These are phyloP conservation scores for Sipha flava DNA, from an alignment of 1,140 invertebrate species.

Conservation along the genomic window DNA sequence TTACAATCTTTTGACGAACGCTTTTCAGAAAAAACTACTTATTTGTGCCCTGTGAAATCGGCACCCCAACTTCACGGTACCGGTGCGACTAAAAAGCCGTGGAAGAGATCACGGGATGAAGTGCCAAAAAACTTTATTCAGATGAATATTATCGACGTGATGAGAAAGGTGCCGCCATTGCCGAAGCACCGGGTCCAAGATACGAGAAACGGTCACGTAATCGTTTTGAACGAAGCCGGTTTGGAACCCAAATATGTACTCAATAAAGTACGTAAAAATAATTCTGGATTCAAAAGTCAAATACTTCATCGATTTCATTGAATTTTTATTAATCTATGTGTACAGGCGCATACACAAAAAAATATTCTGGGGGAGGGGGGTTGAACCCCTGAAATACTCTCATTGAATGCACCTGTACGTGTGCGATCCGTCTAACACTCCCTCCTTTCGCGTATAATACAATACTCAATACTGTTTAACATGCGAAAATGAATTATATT, in stretches of 20 bases:
- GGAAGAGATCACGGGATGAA: not conserved
- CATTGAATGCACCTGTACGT: too few relatives aligned
- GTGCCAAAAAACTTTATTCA: not conserved
- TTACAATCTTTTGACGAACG: too few relatives aligned
- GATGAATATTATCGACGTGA: not conserved
- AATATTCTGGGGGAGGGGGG: too few relatives aligned
- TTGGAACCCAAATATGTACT: conserved; percentile 34
- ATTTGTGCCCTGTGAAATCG: too few relatives aligned
- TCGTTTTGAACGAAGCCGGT: not conserved
- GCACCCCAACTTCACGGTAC: too few relatives aligned
- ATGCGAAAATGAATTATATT: too few relatives aligned
- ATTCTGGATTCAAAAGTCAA: not conserved
- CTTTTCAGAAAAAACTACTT: too few relatives aligned
- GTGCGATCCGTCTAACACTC: too few relatives aligned
- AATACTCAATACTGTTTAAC: too few relatives aligned
- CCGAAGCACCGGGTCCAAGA: conserved; percentile 2
- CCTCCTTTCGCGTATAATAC: too few relatives aligned
- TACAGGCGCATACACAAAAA: too few relatives aligned
- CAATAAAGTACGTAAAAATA: conserved; percentile 30
- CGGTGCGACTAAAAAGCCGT: not conserved
- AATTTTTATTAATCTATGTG: not conserved
- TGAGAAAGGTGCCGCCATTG: not conserved
- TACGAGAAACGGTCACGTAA: conserved; percentile 10
- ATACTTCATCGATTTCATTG: not conserved
- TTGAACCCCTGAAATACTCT: too few relatives aligned